A percentile compares a stretch with the other conserved stretches of the same genome.
phyloP scores from a whole-genome alignment of 2,797 vertebrate species.

The Spea hammondii region DNA sequence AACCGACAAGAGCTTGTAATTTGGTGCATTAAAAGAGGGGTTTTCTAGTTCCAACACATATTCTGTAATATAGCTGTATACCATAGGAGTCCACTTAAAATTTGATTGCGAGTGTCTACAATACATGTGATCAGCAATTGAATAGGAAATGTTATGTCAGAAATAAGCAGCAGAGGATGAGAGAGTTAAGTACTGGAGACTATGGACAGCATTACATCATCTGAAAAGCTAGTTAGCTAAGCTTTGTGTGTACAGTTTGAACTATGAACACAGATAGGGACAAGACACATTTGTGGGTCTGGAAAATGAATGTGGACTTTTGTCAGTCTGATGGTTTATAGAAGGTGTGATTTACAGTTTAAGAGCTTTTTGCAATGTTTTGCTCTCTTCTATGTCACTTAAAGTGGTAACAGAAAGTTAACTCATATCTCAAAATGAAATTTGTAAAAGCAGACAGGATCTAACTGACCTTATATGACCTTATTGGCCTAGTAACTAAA shows the following conservation, averaged over 20 bases:
- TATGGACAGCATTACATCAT: constrained; percentile 33
- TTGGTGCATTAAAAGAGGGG: too few species aligned
- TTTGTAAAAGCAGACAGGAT: too few species aligned
- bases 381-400: too few species aligned
- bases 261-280: constrained; percentile 32
- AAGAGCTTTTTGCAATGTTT: too few species aligned
- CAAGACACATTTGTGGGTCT: constrained; percentile 25
- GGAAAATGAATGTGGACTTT: constrained; percentile 12
- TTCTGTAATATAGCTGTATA: too few species aligned
- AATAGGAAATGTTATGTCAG: not conserved
- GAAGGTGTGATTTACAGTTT: not conserved
- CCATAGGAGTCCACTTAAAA: not conserved
- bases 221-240: constrained; percentile 12
- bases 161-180: not conserved
- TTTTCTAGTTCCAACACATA: too few species aligned
- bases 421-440: not conserved
- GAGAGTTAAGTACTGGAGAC: constrained; percentile 28
- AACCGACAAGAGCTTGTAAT: too few species aligned
- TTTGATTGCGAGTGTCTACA: not conserved
- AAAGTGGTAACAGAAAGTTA: not conserved
- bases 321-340: not conserved
- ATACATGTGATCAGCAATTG: constrained; percentile 4
- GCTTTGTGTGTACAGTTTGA: constrained; percentile 20
- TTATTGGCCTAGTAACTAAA: too few species aligned
- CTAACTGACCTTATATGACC: too few species aligned